Percentiles rank a stretch among this genome's conserved stretches.
Conservation (phyloP, 2,113 vertebrate species). For the Ondatra zibethicus region DNA sequence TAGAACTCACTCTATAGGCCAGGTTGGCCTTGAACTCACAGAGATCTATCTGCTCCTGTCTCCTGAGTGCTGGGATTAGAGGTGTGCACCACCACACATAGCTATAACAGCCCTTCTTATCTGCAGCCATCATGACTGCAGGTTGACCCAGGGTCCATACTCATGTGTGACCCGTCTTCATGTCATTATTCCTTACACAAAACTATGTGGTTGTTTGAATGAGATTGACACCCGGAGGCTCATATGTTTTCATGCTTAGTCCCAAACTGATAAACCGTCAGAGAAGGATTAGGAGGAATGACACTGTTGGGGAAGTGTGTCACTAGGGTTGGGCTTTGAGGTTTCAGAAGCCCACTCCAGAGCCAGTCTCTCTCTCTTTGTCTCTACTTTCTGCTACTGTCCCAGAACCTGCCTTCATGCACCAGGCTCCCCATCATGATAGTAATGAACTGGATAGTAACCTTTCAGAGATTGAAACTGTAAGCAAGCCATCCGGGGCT, state of each 20-base stretch:
- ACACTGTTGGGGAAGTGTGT: not conserved
- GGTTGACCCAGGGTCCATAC: not conserved
- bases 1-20: not conserved
- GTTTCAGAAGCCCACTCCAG: not conserved
- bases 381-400: not conserved
- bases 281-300: not conserved
- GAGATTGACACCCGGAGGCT: not conserved
- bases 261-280: not conserved
- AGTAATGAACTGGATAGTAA: not conserved
- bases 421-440: not conserved
- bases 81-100: not conserved
- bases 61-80: not conserved
- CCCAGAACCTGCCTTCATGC: not conserved
- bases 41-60: not conserved
- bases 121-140: not conserved
- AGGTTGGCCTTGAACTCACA: not conserved
- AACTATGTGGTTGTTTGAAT: not conserved
- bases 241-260: not conserved
- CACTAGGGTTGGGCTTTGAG: not conserved
- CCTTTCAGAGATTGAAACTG: not conserved
- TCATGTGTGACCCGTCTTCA: not conserved
- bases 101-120: not conserved
- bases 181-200: not conserved
- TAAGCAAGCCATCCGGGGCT: not conserved
- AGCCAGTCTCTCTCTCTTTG: not conserved